Base-by-base conservation (phyloP, 2,888 invertebrate species). In the Tiliacea citrago region DNA sequence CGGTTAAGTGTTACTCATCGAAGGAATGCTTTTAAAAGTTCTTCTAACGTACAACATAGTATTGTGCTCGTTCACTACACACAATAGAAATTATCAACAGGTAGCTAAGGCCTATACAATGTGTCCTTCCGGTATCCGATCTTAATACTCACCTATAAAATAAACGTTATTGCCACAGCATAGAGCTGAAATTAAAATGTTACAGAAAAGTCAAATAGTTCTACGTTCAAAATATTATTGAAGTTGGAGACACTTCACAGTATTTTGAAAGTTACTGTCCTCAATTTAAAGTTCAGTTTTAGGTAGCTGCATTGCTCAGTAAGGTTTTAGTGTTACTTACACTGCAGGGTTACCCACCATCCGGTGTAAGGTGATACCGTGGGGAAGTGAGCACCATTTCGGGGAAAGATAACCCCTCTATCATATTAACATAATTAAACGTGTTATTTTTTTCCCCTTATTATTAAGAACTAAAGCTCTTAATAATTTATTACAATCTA, bases 1-100 rank as follows among this genome's bases (percentile, higher is more conserved):
- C 81, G 79, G 74, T 78, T 72, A 83, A 85, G 87, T 88, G 88
- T 92, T 92, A 92, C 89, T 93, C 91, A 93, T 92, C 91, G 80
- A 79, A 88, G 92, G 94, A 95, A 95, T 95, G 93, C 93, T 92
- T 93, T 93, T 92, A 93, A 91, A 93, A 91, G 91, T 88, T 87
- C 87, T 86, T 88, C 87, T 88, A 87, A 90, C 88, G 86, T 87
- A 88, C 88, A 89, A 90, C 89, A 88, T 67, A 85, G 89, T 90
- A 94, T 94, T 95, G 94, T 93, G 91, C 91, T 88, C 91, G 91
- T 89, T 91, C 90, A 91, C 91, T 88, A 88, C 90, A 91, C 90
- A 95, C 95, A 94, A 94, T 93, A 91, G 91, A 92, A 91, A 94
- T 95, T 94, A 95, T 94, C 95, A 95, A 95, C 96, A 96, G 96